Evolutionary conservation across 2,797 vertebrate species (phyloP).

Genomic region (Gallinago stenura): DNA sequence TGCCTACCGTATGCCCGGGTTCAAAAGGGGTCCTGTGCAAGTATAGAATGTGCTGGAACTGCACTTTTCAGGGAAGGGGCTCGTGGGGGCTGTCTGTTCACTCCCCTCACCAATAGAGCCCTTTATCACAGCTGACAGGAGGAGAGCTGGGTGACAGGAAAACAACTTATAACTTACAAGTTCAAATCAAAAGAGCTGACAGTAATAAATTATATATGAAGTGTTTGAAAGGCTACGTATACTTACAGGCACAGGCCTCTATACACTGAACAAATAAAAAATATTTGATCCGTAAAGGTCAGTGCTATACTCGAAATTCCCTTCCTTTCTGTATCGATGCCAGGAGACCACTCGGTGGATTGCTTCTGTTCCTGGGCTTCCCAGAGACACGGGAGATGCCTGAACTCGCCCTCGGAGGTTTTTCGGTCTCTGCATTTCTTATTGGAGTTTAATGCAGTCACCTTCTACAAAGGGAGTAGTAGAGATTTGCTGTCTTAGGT

Average conservation of each 20-base stretch:
- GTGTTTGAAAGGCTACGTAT: neutral
- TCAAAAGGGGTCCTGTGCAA: fast-evolving
- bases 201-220: conserved; percentile 23
- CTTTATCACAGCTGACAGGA: conserved; percentile 39
- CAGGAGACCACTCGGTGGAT: neutral
- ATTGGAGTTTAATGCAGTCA: neutral
- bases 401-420: neutral
- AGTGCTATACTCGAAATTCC: neutral
- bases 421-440: neutral
- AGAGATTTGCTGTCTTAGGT: neutral
- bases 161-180: neutral
- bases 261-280: neutral
- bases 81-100: neutral
- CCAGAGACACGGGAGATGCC: neutral
- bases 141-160: neutral
- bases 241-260: neutral
- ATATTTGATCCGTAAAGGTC: conserved; percentile 31
- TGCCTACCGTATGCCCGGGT: fast-evolving
- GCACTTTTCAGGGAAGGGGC: neutral
- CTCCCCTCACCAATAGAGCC: neutral
- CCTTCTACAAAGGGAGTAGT: neutral
- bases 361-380: neutral
- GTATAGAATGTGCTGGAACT: fast-evolving
- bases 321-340: neutral
- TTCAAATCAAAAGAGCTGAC: conserved; percentile 5